A percentile compares a stretch with the other conserved stretches of the same genome.
Evolutionary conservation across 1,140 invertebrate genomes (phyloP).

Genomic region (Holcopasites calliopsidis): DNA sequence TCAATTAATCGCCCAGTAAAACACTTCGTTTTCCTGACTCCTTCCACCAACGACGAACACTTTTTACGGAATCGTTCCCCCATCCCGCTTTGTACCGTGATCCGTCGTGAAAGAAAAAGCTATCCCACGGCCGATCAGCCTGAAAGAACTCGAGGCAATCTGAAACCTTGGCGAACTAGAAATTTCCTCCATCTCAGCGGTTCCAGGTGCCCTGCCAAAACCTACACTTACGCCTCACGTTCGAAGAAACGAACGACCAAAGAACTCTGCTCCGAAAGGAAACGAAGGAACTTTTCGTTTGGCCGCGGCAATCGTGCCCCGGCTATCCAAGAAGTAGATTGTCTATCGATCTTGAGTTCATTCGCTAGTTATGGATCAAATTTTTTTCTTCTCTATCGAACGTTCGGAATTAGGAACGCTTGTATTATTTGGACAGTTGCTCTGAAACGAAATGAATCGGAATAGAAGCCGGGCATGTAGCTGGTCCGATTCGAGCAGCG

Average conservation of each 20-base stretch:
- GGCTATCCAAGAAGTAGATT: background rate
- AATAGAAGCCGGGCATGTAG: no score
- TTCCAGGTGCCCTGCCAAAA: conserved; percentile 41
- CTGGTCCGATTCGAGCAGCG: no score
- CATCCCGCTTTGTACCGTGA: conserved; percentile 49
- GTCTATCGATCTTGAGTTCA: background rate
- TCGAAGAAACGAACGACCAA: conserved; percentile 17
- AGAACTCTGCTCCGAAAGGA: conserved; percentile 28
- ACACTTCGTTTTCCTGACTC: background rate
- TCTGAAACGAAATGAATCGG: no score
- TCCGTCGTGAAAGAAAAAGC: conserved; percentile 48
- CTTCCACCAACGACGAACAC: conserved; percentile 24
- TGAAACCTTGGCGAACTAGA: conserved; percentile 42
- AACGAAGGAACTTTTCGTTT: conserved; percentile 3
- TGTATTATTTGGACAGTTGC: no score
- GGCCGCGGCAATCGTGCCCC: background rate
- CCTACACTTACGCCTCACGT: conserved; percentile 24
- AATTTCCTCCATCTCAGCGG: conserved; percentile 46
- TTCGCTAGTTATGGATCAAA: no score
- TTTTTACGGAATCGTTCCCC: conserved; percentile 27
- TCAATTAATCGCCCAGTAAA: conserved; percentile 24
- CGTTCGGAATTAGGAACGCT: no score
- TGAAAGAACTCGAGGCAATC: conserved; percentile 48
- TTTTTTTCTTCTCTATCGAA: no score
- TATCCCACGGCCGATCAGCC: conserved; percentile 53